Percentiles rank a stretch among this genome's conserved stretches.
phyloP scores from a whole-genome alignment of 2,113 vertebrate species.

The Pica pica region DNA sequence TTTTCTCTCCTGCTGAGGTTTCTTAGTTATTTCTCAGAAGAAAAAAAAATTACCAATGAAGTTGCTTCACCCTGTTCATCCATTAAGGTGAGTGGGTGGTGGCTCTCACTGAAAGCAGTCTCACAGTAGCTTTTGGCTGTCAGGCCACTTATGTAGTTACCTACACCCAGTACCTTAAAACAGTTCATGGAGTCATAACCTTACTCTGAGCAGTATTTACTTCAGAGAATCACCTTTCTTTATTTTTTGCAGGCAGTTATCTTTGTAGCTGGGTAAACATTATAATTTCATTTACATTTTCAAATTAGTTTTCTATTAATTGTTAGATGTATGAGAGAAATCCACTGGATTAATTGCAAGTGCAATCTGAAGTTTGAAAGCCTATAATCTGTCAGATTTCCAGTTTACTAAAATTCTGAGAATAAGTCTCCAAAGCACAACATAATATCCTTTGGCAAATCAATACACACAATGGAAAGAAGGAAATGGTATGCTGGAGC shows the following conservation, averaged over 20 bases:
- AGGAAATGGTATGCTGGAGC: background rate
- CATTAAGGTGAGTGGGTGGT: background rate
- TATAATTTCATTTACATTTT: background rate
- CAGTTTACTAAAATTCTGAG: background rate
- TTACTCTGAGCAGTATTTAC: background rate
- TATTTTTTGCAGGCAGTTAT: background rate
- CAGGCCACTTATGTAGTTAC: rapidly evolving
- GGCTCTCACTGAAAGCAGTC: background rate
- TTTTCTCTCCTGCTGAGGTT: background rate
- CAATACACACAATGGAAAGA: background rate
- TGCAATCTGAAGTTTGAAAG: background rate
- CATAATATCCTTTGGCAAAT: background rate
- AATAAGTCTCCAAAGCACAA: background rate
- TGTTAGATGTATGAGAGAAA: background rate
- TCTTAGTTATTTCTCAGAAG: background rate
- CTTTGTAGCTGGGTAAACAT: background rate
- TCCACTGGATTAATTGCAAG: background rate
- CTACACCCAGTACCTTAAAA: background rate
- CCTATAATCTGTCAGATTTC: background rate
- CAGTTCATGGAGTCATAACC: background rate
- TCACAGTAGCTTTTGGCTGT: background rate
- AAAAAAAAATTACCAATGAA: background rate
- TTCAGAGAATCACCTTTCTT: background rate
- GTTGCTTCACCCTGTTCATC: background rate
- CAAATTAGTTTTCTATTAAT: background rate